Evolutionary conservation across 2,113 vertebrate genomes (phyloP), one percentile per base, ranked within the genome.

Genomic region (Spizaetus ornatus): DNA sequence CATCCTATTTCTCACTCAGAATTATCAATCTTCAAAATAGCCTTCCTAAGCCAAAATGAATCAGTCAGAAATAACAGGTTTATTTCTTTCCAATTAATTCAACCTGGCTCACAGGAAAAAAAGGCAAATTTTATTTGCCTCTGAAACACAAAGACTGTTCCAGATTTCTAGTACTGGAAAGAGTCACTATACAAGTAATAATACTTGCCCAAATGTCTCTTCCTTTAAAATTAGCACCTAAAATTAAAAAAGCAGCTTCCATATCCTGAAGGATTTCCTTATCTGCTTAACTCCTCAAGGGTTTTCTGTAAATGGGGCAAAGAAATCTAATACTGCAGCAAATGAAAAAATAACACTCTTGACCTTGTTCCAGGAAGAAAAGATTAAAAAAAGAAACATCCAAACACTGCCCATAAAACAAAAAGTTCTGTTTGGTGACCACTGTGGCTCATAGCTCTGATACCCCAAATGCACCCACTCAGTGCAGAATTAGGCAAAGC

Each of bases 21-120:
- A 85, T 67, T 56, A 80, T 16, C 62, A 53, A 2, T 66, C 88
- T 96, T 90, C 34, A 58, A 26, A 82, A 81, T 6, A 20, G 11
- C 58, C 40, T 73, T 90, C 53, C 62, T 45, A 81, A 87, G 66
- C 85, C 47, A 78, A 83, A 88, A 90, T 6, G n/a, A 77, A 83
- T 48, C 78, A 65, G 34, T 43, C 73, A 72, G 74, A 88, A 94
- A 69, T 56, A 79, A 55, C 1, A 0, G 42, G 19, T 88, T 62
- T 55, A 25, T 88, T 95, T 73, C 67, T 73, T 82, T 73, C 45
- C 88, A 86, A 81, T 93, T 82, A 92, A 90, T 92, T 73, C 77
- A 78, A 62, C 38, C 47, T 74, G 50, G 48, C 53, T 90, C 31
- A 53, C 6, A 62, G 62, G 52, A 29, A 32, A 43, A 61, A 55